phyloP scores from a whole-genome alignment of 1,140 invertebrate genomes.

The Ips typographus region DNA sequence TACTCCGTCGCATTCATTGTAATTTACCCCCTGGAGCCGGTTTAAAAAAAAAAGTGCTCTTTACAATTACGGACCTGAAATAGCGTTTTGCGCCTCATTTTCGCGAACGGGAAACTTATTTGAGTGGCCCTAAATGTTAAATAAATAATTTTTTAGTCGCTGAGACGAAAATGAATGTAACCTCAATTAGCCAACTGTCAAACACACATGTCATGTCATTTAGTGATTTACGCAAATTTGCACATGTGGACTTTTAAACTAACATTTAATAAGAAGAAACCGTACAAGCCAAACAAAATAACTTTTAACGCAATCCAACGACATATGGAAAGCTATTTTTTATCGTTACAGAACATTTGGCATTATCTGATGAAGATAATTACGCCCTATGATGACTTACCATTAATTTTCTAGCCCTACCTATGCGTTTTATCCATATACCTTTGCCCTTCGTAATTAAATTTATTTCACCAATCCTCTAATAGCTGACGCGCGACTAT shows the following conservation, averaged over 20 bases:
- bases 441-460: constrained; percentile 27
- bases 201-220: too few relatives aligned
- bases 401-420: constrained; percentile 33
- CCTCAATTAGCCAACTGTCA: too few relatives aligned
- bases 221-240: too few relatives aligned
- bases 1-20: constrained; percentile 15
- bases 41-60: too few relatives aligned
- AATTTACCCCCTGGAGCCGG: background rate
- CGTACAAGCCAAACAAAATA: constrained; percentile 16
- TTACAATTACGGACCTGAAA: too few relatives aligned
- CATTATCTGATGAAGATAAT: constrained; percentile 34
- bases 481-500: constrained; percentile 20
- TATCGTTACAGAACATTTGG: constrained; percentile 35
- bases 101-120: too few relatives aligned
- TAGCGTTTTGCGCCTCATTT: too few relatives aligned
- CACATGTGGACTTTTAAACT: too few relatives aligned
- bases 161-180: too few relatives aligned
- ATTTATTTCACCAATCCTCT: constrained; percentile 29
- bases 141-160: too few relatives aligned
- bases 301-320: constrained; percentile 8
- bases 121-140: too few relatives aligned
- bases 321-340: constrained; percentile 27
- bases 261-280: background rate
- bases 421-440: constrained; percentile 10
- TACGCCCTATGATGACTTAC: constrained; percentile 25